These are phyloP conservation scores for Subanguina moxae DNA, from an alignment of 1,140 invertebrate genomes.

Conservation along the genomic window DNA sequence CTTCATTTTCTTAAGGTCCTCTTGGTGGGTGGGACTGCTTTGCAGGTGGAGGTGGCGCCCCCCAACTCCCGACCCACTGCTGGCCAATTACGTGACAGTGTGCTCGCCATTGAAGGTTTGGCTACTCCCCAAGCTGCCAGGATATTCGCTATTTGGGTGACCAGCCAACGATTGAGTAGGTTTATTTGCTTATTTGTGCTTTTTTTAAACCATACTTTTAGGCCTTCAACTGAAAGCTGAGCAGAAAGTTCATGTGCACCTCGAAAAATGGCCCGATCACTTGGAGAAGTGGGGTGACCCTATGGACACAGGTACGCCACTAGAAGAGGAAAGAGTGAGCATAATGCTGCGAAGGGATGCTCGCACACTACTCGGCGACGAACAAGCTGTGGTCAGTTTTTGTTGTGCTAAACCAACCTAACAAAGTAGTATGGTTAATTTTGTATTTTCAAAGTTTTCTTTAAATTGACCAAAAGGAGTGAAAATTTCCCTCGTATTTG, in stretches of 20 bases:
- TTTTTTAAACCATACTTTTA: constrained; percentile 19
- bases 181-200: constrained; percentile 12
- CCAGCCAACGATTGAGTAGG: constrained; percentile 45
- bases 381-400: constrained; percentile 39
- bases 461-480: too few species aligned
- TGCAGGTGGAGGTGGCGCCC: constrained; percentile 39
- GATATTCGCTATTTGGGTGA: constrained; percentile 52
- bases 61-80: constrained; percentile 34
- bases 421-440: too few species aligned
- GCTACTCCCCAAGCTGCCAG: constrained; percentile 10
- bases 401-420: too few species aligned
- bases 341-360: constrained; percentile 48
- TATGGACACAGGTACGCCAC: neutral
- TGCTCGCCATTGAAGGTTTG: constrained; percentile 37
- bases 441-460: too few species aligned
- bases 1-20: too few species aligned
- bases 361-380: constrained; percentile 43
- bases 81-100: constrained; percentile 42
- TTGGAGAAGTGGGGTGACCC: constrained; percentile 44
- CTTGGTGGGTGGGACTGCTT: constrained; percentile 28
- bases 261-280: constrained; percentile 51
- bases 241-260: constrained; percentile 42
- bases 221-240: constrained; percentile 53
- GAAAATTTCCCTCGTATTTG: too few species aligned
- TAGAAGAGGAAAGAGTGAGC: constrained; percentile 24